phyloP scores from a whole-genome alignment of 2,113 vertebrate genomes.

The Pterocles gutturalis region DNA sequence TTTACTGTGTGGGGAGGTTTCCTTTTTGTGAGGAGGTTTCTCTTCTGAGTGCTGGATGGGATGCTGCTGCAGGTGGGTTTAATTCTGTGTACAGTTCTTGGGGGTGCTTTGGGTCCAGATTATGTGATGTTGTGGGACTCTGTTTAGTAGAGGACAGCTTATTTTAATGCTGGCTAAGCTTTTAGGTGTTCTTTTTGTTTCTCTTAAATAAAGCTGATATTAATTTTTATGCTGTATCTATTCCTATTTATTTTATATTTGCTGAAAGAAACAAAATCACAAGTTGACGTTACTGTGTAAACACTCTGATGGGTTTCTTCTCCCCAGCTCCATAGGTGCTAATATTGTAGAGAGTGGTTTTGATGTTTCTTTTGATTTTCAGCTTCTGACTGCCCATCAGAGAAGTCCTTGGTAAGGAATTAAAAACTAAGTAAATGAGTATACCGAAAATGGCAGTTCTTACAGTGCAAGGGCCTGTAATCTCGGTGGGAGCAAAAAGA shows the following conservation, averaged over 20 bases:
- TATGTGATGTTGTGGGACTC: accelerated
- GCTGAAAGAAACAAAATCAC: background rate
- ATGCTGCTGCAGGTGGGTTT: background rate
- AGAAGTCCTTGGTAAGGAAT: background rate
- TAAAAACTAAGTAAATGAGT: background rate
- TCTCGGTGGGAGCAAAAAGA: background rate
- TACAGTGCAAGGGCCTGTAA: background rate
- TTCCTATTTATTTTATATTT: background rate
- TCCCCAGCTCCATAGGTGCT: background rate
- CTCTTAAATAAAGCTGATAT: background rate
- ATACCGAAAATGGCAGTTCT: background rate
- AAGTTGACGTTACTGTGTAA: background rate
- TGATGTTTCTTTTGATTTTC: background rate
- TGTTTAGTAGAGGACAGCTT: background rate
- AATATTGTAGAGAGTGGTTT: background rate
- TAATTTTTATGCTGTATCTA: background rate
- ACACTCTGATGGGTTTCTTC: background rate
- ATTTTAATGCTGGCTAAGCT: background rate
- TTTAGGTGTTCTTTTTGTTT: background rate
- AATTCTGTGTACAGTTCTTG: background rate
- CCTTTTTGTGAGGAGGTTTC: background rate
- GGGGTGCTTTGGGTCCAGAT: background rate
- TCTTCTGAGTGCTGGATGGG: background rate
- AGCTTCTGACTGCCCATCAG: background rate
- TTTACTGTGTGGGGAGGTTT: background rate